Base-by-base conservation (phyloP, 2,113 vertebrate genomes). In the Tetrao urogallus region DNA sequence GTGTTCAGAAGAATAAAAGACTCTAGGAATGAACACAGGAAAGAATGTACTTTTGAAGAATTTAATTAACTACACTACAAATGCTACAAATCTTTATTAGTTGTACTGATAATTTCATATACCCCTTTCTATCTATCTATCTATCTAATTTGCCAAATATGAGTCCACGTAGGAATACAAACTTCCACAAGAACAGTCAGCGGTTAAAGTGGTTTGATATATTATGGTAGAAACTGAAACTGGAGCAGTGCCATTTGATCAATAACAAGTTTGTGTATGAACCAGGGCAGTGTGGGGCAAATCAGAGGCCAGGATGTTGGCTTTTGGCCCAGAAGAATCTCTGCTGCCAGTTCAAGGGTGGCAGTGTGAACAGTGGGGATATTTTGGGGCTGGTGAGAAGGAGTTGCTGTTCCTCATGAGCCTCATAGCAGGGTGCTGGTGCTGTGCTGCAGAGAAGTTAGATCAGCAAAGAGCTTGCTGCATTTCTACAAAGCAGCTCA, bases 131-230 rank as follows among this genome's bases (percentile, higher is more conserved):
- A 50, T 50, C 48, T 50, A 4, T 24, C 1, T 42, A 38, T 48
- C 52, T 8, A 48, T 48, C 11, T 48, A 7, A 13, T 86, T 69
- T 69, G 32, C 27, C 54, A 83, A 22, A 13, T 63, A 25, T 76
- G 60, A 92, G 21, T 45, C 63, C 69, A 20, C 30, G 42, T 20
- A 78, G 45, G 48, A 75, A 87, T 89, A 81, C 13, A 61, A 85
- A 40, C 20, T 71, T 11, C 30, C 63, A 43, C 6, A 86, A 47
- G 30, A 63, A 48, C 14, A 74, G 21, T 10, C 18, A 4, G 14
- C 28, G n/a, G 30, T 27, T 56, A 43, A 70, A 82, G n/a, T 1
- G 2, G 20, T 58, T 57, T 34, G 11, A 30, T 47, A 3, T 17
- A 8, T 17, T 36, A 47, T 2, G 34, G 42, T 43, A 76, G 63